Evolutionary conservation across 2,888 invertebrate genomes (phyloP).

Genomic region (Bombylius major): DNA sequence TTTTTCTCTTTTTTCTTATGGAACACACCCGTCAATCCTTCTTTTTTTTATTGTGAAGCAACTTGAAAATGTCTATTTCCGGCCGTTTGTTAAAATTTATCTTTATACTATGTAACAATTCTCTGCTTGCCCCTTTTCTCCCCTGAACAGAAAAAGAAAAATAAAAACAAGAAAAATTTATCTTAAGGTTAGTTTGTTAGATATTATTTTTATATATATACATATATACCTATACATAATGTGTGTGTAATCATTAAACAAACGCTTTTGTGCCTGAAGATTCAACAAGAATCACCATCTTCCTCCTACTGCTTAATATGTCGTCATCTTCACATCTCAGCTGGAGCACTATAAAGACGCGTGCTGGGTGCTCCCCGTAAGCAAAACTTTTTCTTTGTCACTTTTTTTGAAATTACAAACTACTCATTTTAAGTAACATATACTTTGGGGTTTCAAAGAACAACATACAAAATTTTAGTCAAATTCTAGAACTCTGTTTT

Average conservation of each 20-base stretch:
- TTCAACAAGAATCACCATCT: not conserved
- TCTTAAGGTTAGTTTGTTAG: no score
- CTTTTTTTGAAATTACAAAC: not conserved
- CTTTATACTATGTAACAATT: conserved; percentile 10
- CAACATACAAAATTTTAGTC: no score
- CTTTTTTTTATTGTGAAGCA: not conserved
- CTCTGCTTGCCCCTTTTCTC: conserved; percentile 9
- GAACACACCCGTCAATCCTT: not conserved
- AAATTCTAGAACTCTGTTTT: no score
- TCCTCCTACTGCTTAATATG: not conserved
- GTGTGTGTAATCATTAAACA: no score
- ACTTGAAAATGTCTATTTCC: conserved; percentile 23
- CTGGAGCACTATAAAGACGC: not conserved
- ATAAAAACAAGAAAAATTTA: no score
- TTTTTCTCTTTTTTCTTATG: no score
- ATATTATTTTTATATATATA: no score
- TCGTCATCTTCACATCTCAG: not conserved
- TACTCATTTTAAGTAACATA: no score
- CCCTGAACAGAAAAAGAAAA: no score
- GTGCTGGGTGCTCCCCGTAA: not conserved
- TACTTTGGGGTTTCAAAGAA: no score
- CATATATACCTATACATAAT: no score
- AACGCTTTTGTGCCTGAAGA: no score
- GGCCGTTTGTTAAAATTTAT: conserved; percentile 17
- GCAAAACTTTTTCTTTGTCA: not conserved